These are phyloP conservation scores for Camponotus fellah DNA, from an alignment of 2,888 invertebrate genomes.

Conservation along the genomic window DNA sequence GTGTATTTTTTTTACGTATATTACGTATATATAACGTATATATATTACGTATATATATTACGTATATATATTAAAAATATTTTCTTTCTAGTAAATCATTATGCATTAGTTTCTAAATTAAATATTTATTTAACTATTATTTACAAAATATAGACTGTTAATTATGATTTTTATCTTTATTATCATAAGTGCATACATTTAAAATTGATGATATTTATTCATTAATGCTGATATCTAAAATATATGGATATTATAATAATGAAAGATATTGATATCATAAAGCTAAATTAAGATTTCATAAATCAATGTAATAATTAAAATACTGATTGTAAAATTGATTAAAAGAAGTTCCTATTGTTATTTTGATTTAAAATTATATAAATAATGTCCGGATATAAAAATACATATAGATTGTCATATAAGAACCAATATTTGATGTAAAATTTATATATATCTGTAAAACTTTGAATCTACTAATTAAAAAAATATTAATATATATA, in stretches of 20 bases:
- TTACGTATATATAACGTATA: too few relatives aligned
- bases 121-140: neutral
- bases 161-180: neutral
- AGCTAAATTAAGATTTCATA: neutral
- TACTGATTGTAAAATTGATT: slow-evolving; percentile 6
- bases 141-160: neutral
- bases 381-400: neutral
- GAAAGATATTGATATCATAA: neutral
- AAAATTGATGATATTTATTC: neutral
- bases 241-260: neutral
- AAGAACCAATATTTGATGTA: neutral
- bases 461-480: neutral
- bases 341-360: neutral
- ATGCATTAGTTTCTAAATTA: neutral
- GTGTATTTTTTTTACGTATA: neutral
- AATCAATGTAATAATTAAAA: neutral
- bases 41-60: neutral
- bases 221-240: neutral
- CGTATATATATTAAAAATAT: neutral
- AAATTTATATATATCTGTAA: neutral
- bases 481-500: neutral
- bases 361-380: too few relatives aligned
- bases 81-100: neutral
- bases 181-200: neutral
- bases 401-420: neutral